phyloP scores from a whole-genome alignment of 2,113 vertebrate species.

The Mastomys natalensis region DNA sequence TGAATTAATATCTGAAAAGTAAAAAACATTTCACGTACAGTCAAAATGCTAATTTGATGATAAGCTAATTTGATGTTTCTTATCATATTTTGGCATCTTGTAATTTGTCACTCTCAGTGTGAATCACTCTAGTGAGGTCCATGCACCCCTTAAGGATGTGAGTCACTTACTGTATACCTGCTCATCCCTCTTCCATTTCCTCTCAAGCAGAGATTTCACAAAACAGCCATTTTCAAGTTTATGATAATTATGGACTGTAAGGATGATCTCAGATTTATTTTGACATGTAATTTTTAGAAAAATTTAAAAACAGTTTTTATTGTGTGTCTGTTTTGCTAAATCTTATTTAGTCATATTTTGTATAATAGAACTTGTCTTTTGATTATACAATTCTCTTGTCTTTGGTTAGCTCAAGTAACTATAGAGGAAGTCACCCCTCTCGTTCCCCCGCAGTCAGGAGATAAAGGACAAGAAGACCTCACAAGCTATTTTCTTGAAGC shows the following conservation, averaged over 20 bases:
- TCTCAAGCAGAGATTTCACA: neutral
- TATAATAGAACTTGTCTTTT: constrained; percentile 53
- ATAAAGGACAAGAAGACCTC: constrained; percentile 99
- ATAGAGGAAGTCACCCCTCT: constrained; percentile 98
- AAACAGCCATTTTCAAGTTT: constrained; percentile 33
- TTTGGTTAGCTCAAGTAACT: constrained; percentile 93
- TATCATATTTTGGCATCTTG: neutral
- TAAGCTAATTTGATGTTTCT: constrained; percentile 15
- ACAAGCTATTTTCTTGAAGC: constrained; percentile 99
- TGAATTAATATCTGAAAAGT: constrained; percentile 52
- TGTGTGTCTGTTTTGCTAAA: constrained; percentile 41
- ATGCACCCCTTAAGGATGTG: too few species aligned
- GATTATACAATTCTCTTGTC: constrained; percentile 57
- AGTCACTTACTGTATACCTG: neutral
- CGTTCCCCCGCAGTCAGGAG: constrained; percentile 97
- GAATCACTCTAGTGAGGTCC: constrained; percentile 18
- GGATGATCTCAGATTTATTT: constrained; percentile 58
- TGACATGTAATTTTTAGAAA: neutral
- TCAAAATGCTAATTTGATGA: constrained; percentile 41
- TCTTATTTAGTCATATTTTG: constrained; percentile 54
- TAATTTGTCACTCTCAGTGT: constrained; percentile 36
- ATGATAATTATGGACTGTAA: neutral
- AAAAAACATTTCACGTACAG: constrained; percentile 4
- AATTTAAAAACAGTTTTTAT: constrained; percentile 31
- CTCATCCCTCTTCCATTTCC: neutral